These are phyloP conservation scores for Galeopsomyia nigrocyanea DNA, from an alignment of 2,888 invertebrate genomes.

Conservation along the genomic window DNA sequence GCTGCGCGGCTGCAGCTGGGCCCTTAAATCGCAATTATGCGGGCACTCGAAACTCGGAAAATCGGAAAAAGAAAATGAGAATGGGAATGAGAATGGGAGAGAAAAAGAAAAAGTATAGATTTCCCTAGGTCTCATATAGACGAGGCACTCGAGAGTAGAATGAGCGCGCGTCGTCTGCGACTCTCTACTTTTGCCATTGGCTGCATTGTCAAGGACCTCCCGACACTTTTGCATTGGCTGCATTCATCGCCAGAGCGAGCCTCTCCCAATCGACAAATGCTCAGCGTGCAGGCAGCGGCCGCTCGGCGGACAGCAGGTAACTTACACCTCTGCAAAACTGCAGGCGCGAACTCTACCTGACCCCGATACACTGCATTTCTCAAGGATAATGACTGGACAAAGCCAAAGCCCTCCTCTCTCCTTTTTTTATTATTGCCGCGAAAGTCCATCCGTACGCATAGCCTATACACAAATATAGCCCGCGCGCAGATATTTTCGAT, in stretches of 20 bases:
- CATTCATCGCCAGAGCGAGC: neutral
- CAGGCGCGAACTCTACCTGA: conserved; percentile 20
- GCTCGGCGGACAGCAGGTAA: conserved; percentile 26
- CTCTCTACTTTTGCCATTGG: too few species aligned
- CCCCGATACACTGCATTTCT: conserved; percentile 15
- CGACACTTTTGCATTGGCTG: conserved; percentile 32
- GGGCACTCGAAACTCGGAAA: conserved; percentile 44
- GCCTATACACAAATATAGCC: too few species aligned
- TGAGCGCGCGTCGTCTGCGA: neutral
- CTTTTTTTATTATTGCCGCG: too few species aligned
- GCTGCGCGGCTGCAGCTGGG: conserved; percentile 54
- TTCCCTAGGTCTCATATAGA: too few species aligned
- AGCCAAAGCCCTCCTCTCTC: too few species aligned
- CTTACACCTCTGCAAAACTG: neutral
- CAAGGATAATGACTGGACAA: conserved; percentile 41
- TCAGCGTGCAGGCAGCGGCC: conserved; percentile 22
- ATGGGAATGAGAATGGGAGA: neutral
- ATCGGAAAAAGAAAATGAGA: neutral
- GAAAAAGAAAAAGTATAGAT: conserved; percentile 31
- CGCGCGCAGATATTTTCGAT: too few species aligned
- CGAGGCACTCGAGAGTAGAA: neutral
- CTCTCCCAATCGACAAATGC: conserved; percentile 18
- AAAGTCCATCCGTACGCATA: too few species aligned
- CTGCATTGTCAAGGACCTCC: conserved; percentile 53
- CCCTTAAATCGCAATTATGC: conserved; percentile 66